Conservation (phyloP, 1,140 invertebrate species). For the Plectrocnemia conspersa region DNA sequence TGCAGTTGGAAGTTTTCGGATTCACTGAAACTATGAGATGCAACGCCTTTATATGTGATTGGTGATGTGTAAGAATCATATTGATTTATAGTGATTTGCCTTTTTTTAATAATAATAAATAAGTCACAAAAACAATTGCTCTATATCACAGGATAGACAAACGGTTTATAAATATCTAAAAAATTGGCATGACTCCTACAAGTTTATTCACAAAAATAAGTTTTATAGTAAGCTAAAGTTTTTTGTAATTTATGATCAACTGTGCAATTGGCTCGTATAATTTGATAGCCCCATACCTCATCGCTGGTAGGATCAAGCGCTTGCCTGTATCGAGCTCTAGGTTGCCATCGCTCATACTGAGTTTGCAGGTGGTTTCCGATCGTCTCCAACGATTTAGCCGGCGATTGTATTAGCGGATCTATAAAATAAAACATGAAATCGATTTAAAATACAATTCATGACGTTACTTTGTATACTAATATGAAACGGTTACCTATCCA, state of each 20-base stretch:
- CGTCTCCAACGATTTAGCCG: constrained; percentile 89
- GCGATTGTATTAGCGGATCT: constrained; percentile 79
- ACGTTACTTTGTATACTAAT: no score
- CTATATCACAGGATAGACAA: no score
- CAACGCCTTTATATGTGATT: no score
- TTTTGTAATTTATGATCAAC: not conserved
- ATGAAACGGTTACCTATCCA: constrained; percentile 80
- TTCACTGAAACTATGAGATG: no score
- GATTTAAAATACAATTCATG: no score
- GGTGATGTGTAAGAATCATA: no score
- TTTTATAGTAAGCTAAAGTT: not conserved
- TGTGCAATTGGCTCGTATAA: not conserved
- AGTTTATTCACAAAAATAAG: no score
- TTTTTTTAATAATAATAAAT: no score
- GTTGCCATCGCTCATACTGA: constrained; percentile 97
- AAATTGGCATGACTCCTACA: not conserved
- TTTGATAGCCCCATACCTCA: constrained; percentile 53
- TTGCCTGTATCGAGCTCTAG: constrained; percentile 92
- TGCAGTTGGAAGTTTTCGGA: no score
- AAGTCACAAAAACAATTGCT: no score
- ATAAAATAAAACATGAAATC: constrained; percentile 29
- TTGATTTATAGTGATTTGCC: no score
- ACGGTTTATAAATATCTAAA: not conserved
- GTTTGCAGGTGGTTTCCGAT: constrained; percentile 91
- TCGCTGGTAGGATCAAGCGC: constrained; percentile 96